phyloP scores from a whole-genome alignment of 2,113 vertebrate species.

The Caretta caretta region DNA sequence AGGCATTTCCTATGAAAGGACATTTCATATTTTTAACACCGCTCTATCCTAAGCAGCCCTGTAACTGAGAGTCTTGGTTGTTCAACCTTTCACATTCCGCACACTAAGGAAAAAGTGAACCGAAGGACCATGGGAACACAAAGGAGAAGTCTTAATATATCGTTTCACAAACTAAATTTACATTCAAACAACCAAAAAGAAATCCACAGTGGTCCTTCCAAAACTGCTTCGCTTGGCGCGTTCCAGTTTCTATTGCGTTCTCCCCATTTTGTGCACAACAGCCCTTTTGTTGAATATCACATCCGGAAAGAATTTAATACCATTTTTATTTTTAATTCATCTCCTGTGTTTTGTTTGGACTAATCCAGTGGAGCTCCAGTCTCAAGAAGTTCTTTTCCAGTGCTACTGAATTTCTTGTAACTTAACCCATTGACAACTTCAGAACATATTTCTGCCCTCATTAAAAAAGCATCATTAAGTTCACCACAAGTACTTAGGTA shows the following conservation, averaged over 20 bases:
- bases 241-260: conserved; percentile 14
- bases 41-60: neutral
- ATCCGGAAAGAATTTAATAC: conserved; percentile 73
- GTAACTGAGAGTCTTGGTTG: neutral
- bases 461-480: neutral
- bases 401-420: conserved; percentile 47
- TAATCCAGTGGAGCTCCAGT: neutral
- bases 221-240: conserved; percentile 16
- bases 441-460: accelerated
- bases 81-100: neutral
- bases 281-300: conserved; percentile 72
- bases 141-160: neutral
- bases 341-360: conserved; percentile 74
- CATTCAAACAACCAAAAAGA: neutral
- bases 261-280: conserved; percentile 29
- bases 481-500: accelerated
- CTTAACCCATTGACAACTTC: conserved; percentile 53
- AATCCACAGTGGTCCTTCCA: conserved; percentile 47
- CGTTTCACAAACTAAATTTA: neutral
- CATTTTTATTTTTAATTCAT: conserved; percentile 76
- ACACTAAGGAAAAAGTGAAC: neutral
- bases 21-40: neutral
- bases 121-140: neutral
- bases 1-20: neutral
- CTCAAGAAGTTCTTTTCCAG: conserved; percentile 48